Base-by-base conservation (phyloP, 2,797 vertebrate genomes). In the Dermochelys coriacea region DNA sequence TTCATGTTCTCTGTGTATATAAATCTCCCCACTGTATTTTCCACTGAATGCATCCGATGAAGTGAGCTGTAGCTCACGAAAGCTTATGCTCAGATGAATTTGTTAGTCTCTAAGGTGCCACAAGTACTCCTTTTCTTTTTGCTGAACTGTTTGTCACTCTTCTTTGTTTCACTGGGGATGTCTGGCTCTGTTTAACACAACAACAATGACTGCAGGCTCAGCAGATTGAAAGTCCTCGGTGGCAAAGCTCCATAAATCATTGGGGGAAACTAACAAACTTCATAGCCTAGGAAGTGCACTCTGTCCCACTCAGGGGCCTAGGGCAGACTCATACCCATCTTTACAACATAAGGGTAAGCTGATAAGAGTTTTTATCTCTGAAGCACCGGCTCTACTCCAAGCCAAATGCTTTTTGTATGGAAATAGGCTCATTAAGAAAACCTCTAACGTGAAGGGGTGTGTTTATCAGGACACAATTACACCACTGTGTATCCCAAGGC, bases 341-440 rank as follows among this genome's bases (percentile, higher is more conserved):
- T 74, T 81, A 45, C 27, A 45, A 59, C 14, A 77, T 12, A 25
- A 77, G 34, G 34, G 15, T 77, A 27, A 51, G 16, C 34, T 54
- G 2, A 71, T 71, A 88, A 47, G 50, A 50, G 92, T 2, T 2
- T 16, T 6, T 4, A 0, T 0, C 12, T 82, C 31, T 49, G 59
- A 89, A 86, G 49, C 18, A 19, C 2, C 12, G 41, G 23, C 9
- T 68, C 0, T 37, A 77, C 7, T 83, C 80, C 80, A 57, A 79
- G 74, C 6, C 57, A 77, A 7, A 6, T 55, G 15, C 11, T 50
- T 41, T 50, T 68, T 45, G 12, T 45, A 49, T 25, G 45, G 11
- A 45, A 12, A 85, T 29, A 45, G 3, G 29, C 92, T 86, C 86
- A 37, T 16, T 41, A 50, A 77, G 57, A 57, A 81, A 90, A 54